A percentile compares a stretch with the other conserved stretches of the same genome.
Conservation (phyloP, 2,888 invertebrate species). For the Brachypterus glaber region DNA sequence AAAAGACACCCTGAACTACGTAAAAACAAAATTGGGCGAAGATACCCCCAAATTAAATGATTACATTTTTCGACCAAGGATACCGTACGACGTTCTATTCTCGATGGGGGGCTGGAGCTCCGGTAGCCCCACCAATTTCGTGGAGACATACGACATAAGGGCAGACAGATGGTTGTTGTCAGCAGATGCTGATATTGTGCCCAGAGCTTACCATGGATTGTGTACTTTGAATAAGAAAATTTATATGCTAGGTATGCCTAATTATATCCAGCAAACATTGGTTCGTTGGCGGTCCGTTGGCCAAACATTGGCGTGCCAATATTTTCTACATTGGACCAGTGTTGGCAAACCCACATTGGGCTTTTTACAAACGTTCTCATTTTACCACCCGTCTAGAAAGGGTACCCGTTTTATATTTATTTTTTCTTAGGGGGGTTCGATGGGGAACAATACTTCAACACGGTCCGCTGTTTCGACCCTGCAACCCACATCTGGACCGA, state of each 20-base stretch:
- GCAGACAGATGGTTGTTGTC: conserved; percentile 69
- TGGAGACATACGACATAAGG: conserved; percentile 69
- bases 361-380: too few relatives aligned
- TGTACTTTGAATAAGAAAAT: conserved; percentile 60
- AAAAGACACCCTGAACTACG: conserved; percentile 22
- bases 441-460: conserved; percentile 66
- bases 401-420: too few relatives aligned
- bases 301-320: too few relatives aligned
- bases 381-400: too few relatives aligned
- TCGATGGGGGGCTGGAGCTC: conserved; percentile 78
- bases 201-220: conserved; percentile 72
- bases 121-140: conserved; percentile 74
- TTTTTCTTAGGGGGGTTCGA: conserved; percentile 63
- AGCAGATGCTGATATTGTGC: conserved; percentile 55
- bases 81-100: conserved; percentile 69
- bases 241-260: conserved; percentile 55
- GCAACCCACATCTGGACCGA: conserved; percentile 64
- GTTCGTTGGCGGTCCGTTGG: too few relatives aligned
- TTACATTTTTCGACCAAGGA: conserved; percentile 46
- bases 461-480: conserved; percentile 72
- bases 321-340: too few relatives aligned
- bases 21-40: conserved; percentile 20
- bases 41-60: conserved; percentile 17
- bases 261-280: too few relatives aligned
- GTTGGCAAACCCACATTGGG: too few relatives aligned